Percentiles rank a stretch among this genome's conserved stretches.
These are phyloP conservation scores for Epicauta chinensis DNA, from an alignment of 1,140 invertebrate genomes.

Conservation along the genomic window DNA sequence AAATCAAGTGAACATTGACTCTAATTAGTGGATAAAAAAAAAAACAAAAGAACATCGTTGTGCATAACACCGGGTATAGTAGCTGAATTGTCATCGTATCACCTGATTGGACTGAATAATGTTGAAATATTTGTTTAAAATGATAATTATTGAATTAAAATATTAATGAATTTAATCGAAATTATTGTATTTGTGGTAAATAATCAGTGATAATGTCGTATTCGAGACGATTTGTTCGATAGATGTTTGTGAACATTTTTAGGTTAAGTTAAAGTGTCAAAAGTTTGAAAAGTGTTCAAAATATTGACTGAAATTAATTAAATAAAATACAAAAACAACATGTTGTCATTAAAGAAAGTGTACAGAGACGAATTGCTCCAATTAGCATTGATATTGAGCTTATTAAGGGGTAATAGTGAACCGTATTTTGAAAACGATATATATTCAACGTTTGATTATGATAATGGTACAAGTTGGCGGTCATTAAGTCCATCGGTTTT, in stretches of 20 bases:
- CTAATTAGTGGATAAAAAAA: too few species aligned
- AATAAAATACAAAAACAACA: slow-evolving; percentile 31
- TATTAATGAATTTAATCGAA: background rate
- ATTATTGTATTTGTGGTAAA: background rate
- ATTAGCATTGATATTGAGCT: slow-evolving; percentile 68
- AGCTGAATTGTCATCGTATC: too few species aligned
- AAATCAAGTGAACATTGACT: too few species aligned
- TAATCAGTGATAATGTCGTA: background rate
- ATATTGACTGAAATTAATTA: too few species aligned
- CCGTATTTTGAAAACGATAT: slow-evolving; percentile 56
- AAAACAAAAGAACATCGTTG: too few species aligned
- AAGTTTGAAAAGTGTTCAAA: slow-evolving; percentile 4
- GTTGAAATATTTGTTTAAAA: background rate
- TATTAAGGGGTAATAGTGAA: slow-evolving; percentile 67
- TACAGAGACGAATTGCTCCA: slow-evolving; percentile 73
- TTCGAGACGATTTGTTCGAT: background rate
- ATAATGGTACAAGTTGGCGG: slow-evolving; percentile 61
- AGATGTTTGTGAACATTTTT: slow-evolving; percentile 4
- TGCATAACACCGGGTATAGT: too few species aligned
- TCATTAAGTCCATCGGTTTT: slow-evolving; percentile 46
- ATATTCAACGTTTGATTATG: slow-evolving; percentile 49
- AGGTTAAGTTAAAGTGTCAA: slow-evolving; percentile 15
- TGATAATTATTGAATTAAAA: background rate
- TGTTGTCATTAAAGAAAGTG: slow-evolving; percentile 69
- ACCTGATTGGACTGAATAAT: background rate